Base-by-base conservation (phyloP, 2,888 invertebrate genomes). In the Aporophyla lueneburgensis region DNA sequence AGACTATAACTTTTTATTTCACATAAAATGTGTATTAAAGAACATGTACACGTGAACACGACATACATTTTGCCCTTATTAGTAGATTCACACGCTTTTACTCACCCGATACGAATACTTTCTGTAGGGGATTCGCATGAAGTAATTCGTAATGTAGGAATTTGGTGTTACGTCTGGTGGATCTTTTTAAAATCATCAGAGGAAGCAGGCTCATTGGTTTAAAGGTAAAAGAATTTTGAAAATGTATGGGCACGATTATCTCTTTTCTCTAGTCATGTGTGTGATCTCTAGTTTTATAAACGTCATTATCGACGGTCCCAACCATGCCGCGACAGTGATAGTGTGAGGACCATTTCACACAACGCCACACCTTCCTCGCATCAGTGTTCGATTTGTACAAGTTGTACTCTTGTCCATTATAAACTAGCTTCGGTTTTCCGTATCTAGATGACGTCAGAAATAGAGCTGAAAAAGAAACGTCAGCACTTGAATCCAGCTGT, bases 311-410 rank as follows among this genome's bases (percentile, higher is more conserved):
- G 0, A 89, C 43, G 6, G 91, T 91, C 33, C 71, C 75, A 3
- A 91, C 59, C 49, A 69, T 59, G 6, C 89, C 88, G 14, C 83
- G 78, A 69, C 91, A 91, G 4, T 27, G 73, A n/a, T 76, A 53
- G 2, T 7, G 7, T 1, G 85, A 84, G 10, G 85, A 79, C 79
- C 84, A 84, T 2, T 88, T 87, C 24, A 81, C 81, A 40, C 86
- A 86, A 2, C 80, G 80, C 86, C 86, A 86, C 27, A 58, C 12
- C 10, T 75, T 74, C 70, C 74, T 84, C 0, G 19, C 0, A 2
- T 69, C 54, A 0, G 40, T 5, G 5, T 62, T 40, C 5, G 74
- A 74, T 14, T 80, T 74, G 12, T 54, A 53, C 49, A 86, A 24
- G 61, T 86, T 86, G 46, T 86, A 86, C 5, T 63, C 49, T 27